Conservation (phyloP, 2,888 invertebrate species). For the Mesochorus sp. region DNA sequence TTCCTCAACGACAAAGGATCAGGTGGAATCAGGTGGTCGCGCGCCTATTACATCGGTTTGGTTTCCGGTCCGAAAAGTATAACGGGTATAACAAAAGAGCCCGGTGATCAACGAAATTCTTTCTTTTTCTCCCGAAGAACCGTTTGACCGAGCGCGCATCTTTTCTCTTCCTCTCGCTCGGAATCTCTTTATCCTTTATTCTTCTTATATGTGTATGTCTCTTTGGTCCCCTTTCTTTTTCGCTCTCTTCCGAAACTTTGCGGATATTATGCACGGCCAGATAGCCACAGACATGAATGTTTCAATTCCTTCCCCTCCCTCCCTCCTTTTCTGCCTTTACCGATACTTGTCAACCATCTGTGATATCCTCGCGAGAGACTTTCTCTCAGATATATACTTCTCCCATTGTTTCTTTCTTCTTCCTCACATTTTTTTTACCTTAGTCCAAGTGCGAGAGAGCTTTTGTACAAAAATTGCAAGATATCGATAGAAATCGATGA, state of each 20-base stretch:
- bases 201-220: constrained; percentile 6
- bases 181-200: constrained; percentile 9
- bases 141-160: constrained; percentile 17
- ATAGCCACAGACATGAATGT: not conserved
- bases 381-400: constrained; percentile 59
- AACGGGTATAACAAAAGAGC: constrained; percentile 38
- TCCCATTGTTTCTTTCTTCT: constrained; percentile 24
- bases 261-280: constrained; percentile 6
- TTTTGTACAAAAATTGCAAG: too few species aligned
- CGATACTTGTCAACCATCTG: constrained; percentile 59
- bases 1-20: constrained; percentile 40
- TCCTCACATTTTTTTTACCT: constrained; percentile 8
- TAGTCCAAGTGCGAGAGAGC: too few species aligned
- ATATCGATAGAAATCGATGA: too few species aligned
- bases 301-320: not conserved
- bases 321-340: not conserved
- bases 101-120: constrained; percentile 13
- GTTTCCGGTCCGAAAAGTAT: constrained; percentile 71
- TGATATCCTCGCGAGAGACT: constrained; percentile 55
- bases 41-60: constrained; percentile 69
- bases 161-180: not conserved
- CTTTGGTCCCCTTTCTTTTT: constrained; percentile 8
- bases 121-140: not conserved
- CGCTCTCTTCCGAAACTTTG: constrained; percentile 25
- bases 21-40: constrained; percentile 56